Base-by-base conservation (phyloP, 2,888 invertebrate species). In the Dicranocentrus wangi region DNA sequence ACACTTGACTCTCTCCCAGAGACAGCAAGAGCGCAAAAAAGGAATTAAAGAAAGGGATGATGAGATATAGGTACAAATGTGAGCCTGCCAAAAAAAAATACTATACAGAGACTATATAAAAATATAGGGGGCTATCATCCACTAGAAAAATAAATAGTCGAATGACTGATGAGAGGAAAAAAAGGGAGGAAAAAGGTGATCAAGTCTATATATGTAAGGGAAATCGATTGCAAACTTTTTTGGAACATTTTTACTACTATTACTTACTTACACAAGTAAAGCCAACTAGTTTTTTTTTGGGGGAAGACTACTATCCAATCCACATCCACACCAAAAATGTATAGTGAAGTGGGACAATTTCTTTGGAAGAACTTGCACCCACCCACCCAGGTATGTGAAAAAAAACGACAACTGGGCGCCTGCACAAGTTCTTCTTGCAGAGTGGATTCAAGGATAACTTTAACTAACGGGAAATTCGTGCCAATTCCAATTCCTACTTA, bases 171-270 rank as follows among this genome's bases (percentile, higher is more conserved):
- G 68, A 42, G 65, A 65, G 43, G 15, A 43, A 65, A 61, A 27
- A 27, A 13, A 8, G 23, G 1, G 39, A 65, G 65, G 19, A 65
- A 65, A 68, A 68, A 68, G 28, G 28, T 27, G 47, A 68, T 68
- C 51, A 68, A 55, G 13, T 7, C 55, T 39, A 42, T 7, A n/a
- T n/a, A 5, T 5, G 19, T 42, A 68, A 51, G 51, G 51, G 68
- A 68, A 68, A 68, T 68, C 68, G 68, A 68, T 68, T 68, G 68
- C n/a, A 68, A 27, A 68, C 51, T 68, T 51, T 68, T 51, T 19
- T 32, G 32, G 32, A 32, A 10, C 32, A 32, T 32, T 32, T 10
- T 32, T 32, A 7, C 32, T 10, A 32, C 32, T 32, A 8, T 32
- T n/a, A 58, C 58, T 58, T 53, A 19, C 53, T 10, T 10, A 10